Evolutionary conservation across 2,113 vertebrate genomes (phyloP), one percentile per base, ranked within the genome.

Genomic region (Psophia crepitans): DNA sequence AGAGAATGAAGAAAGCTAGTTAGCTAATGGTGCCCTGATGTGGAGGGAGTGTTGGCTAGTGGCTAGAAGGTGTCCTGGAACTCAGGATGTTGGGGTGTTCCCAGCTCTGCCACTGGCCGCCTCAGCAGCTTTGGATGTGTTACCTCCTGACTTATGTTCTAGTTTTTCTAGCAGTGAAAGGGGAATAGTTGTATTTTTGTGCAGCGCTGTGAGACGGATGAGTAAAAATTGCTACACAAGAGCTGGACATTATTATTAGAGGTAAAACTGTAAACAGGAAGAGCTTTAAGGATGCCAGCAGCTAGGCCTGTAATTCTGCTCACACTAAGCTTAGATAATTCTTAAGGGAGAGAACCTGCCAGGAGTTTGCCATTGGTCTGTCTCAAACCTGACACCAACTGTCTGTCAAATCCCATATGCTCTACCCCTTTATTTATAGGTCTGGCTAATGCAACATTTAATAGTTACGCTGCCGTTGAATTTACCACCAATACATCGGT

Each of bases 381-480:
- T 39, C 64, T 75, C 88, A 44, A 84, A 64, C 35, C 6, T 21
- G 60, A 74, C 64, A 84, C 79, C 53, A 18, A 51, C 57, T 10
- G 37, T 49, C 81, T 53, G 7, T 39, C 7, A 30, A 41, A 51
- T 82, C 76, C 28, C 32, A 61, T 5, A 3, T 43, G 39, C 35
- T 83, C 8, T 58, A 4, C 46, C 23, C 37, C 66, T 82, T 63
- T 93, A 35, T 94, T 81, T 14, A 32, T 96, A 99, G 99, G 99
- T 98, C 96, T 99, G 87, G 98, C 98, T 23, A 98, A 99, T 16
- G 98, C 99, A 73, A 98, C 98, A 1, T 99, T 99, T 58, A 85
- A 98, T 33, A 98, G 98, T 95, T 97, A 98, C 0, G 93, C 97
- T 64, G 95, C 97, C 0, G 4, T 98, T 5, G 98, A 98, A 48